Conservation (phyloP, 1,140 invertebrate species). For the Diploscapter pachys region DNA sequence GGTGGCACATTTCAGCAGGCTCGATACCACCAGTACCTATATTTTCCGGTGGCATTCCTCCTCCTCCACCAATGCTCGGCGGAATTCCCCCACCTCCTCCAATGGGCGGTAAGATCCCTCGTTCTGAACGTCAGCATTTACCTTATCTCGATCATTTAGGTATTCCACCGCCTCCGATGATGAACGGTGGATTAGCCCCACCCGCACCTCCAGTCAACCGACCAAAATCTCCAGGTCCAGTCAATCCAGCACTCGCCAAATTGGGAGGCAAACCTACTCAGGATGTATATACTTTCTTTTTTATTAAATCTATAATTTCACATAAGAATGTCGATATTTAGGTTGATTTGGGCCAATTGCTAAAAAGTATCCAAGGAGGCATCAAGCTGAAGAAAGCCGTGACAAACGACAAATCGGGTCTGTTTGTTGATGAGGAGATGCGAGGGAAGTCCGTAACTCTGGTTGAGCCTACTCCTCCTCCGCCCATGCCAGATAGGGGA, state of each 20-base stretch:
- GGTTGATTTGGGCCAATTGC: not conserved
- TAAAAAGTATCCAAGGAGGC: constrained; percentile 22
- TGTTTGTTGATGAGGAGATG: constrained; percentile 31
- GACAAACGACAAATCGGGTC: constrained; percentile 28
- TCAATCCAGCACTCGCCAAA: constrained; percentile 16
- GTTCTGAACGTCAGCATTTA: not conserved
- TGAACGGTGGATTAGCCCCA: constrained; percentile 1
- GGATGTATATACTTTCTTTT: not conserved
- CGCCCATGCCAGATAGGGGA: not conserved
- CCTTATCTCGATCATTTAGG: not conserved
- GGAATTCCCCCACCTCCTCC: constrained; percentile 12
- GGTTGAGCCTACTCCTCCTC: constrained; percentile 22
- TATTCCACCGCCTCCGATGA: constrained; percentile 24
- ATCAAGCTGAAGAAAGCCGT: constrained; percentile 21
- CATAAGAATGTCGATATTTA: not conserved
- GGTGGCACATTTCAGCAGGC: no score
- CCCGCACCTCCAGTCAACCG: not conserved
- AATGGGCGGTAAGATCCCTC: not conserved
- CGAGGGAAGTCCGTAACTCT: constrained; percentile 10
- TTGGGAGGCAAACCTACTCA: constrained; percentile 21
- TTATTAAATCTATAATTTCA: not conserved
- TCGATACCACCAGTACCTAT: no score
- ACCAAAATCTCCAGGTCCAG: constrained; percentile 10
- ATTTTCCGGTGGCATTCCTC: not conserved
- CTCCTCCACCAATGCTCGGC: not conserved